Conservation (phyloP, 92 coral and sea anemone species). For the Phenganax subtilis region DNA sequence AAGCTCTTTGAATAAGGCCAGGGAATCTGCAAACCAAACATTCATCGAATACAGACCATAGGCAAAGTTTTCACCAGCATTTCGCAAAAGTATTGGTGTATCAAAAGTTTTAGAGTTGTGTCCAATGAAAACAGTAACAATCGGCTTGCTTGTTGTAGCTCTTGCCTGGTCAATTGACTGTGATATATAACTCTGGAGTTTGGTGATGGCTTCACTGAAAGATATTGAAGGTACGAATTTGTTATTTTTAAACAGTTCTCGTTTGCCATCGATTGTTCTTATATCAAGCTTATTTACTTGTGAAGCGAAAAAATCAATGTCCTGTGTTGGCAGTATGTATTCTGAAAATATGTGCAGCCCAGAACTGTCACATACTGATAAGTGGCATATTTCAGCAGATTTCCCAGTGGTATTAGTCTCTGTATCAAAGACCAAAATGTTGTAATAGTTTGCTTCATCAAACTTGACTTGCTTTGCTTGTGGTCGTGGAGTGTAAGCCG, state of each 20-base stretch:
- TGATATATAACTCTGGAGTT: constrained; percentile 40
- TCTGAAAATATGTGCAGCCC: constrained; percentile 24
- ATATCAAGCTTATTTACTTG: constrained; percentile 33
- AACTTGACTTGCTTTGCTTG: constrained; percentile 4
- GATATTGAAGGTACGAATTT: constrained; percentile 39
- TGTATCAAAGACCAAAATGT: constrained; percentile 45
- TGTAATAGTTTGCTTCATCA: constrained; percentile 16
- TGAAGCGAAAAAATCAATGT: constrained; percentile 43
- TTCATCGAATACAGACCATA: constrained; percentile 34
- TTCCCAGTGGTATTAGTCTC: constrained; percentile 46
- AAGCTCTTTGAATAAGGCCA: constrained; percentile 44
- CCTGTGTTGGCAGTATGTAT: constrained; percentile 38
- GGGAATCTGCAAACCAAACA: constrained; percentile 47
- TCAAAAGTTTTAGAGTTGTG: constrained; percentile 45
- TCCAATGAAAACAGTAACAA: constrained; percentile 42
- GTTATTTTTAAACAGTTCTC: constrained; percentile 47
- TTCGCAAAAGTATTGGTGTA: constrained; percentile 42
- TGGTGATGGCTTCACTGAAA: constrained; percentile 36
- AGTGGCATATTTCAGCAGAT: constrained; percentile 43
- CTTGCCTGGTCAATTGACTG: constrained; percentile 23
- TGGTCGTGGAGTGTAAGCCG: constrained; percentile 17
- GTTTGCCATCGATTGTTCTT: constrained; percentile 1
- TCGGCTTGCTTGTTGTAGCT: constrained; percentile 22
- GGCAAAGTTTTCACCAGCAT: constrained; percentile 42
- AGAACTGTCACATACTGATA: constrained; percentile 24